Conservation (phyloP, 2,113 vertebrate species). For the Cyanoliseus patagonus region DNA sequence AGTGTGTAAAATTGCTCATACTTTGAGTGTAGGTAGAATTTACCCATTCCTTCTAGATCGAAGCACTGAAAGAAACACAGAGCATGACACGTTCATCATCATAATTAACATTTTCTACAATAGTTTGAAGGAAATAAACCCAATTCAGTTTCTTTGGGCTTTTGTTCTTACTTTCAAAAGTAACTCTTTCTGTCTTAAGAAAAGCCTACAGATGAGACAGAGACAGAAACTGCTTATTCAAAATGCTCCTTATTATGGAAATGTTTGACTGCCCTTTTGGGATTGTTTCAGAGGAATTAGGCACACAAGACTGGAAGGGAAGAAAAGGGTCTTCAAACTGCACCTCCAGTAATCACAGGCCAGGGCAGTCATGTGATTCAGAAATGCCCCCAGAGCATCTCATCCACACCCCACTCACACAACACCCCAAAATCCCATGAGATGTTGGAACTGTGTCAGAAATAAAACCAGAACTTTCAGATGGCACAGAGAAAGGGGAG, state of each 20-base stretch:
- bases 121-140: slow-evolving; percentile 46
- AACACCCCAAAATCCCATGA: not conserved
- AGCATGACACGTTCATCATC: not conserved
- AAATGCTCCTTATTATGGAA: slow-evolving; percentile 47
- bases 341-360: not conserved
- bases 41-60: not conserved
- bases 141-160: slow-evolving; percentile 18
- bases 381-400: not conserved
- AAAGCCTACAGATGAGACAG: slow-evolving; percentile 44
- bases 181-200: slow-evolving; percentile 36
- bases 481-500: not conserved
- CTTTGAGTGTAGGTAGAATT: not conserved
- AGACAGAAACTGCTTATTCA: slow-evolving; percentile 47
- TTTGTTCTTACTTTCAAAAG: slow-evolving; percentile 57
- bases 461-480: not conserved
- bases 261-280: slow-evolving; percentile 37
- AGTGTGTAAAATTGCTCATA: not conserved
- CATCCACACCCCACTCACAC: fast-evolving
- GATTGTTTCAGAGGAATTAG: slow-evolving; percentile 49
- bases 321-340: slow-evolving; percentile 46
- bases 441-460: not conserved
- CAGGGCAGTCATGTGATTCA: not conserved
- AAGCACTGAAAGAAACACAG: not conserved
- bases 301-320: slow-evolving; percentile 50
- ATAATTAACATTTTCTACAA: slow-evolving; percentile 25